Conservation (phyloP, 2,113 vertebrate genomes). For the Pandion haliaetus region DNA sequence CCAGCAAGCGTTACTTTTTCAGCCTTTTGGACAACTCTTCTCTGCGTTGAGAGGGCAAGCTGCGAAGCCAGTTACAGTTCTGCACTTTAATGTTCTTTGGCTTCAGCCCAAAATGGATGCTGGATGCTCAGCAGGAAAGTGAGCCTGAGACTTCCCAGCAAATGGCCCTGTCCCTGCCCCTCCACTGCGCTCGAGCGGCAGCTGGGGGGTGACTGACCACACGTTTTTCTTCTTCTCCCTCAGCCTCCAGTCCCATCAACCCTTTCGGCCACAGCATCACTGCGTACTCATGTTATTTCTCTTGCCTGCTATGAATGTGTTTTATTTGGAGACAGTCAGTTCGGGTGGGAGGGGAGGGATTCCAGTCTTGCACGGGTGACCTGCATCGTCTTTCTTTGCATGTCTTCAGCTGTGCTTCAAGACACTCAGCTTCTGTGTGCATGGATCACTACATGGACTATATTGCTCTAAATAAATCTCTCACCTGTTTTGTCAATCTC, state of each 20-base stretch:
- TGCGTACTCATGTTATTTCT: fast-evolving
- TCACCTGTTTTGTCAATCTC: neutral
- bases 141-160: neutral
- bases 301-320: too few relatives aligned
- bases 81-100: neutral
- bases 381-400: neutral
- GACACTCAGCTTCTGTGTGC: neutral
- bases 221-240: neutral
- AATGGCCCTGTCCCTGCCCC: neutral
- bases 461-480: neutral
- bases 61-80: neutral
- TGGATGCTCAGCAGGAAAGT: neutral
- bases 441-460: neutral
- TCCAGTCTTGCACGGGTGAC: neutral
- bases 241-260: neutral
- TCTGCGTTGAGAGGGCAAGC: neutral
- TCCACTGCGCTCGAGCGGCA: neutral
- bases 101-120: neutral
- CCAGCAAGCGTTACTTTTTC: neutral
- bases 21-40: neutral
- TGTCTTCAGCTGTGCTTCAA: neutral
- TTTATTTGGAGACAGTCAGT: neutral
- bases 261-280: neutral
- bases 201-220: neutral
- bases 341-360: fast-evolving